Base-by-base conservation (phyloP, 2,888 invertebrate species). In the Trachelus iudaicus region DNA sequence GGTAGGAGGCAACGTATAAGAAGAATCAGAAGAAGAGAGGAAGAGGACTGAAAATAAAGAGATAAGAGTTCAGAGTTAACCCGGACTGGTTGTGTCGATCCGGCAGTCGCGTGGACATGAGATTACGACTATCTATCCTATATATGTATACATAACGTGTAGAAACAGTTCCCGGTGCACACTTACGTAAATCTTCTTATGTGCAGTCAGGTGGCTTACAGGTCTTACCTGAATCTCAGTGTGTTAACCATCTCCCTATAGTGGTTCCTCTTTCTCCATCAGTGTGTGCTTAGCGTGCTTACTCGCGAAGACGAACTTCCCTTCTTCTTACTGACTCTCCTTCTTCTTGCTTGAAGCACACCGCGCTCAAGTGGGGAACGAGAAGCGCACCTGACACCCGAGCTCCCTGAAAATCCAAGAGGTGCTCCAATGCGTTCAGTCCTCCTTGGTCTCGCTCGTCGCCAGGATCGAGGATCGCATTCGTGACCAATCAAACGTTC, bases 371-470 rank as follows among this genome's bases (percentile, higher is more conserved):
- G 78, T 74, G 73, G 79, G 77, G 79, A 78, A 73, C 75, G 76
- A 75, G 80, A 79, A 69, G 79, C 81, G 87, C 85, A 85, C 85
- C 86, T 85, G 85, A 84, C 81, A 83, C 84, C 80, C 82, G 79
- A 82, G 82, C 83, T 83, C 81, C 83, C 79, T 85, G 86, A 86
- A 85, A 84, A 86, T 86, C 84, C 85, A 80, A 81, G 83, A 82
- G 79, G 82, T 82, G 83, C 82, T 82, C 83, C 83, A 68, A 34
- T 31, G 68, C 77, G 69, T 30, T 40, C 77, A 84, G 83, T 83
- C 78, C 78, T 79, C 82, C 83, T 83, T 81, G 82, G 83, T 85
- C 84, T 82, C n/a, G 31, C 76, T 79, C 69, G 76, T 79, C 73
- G 79, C 75, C 76, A 82, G 79, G 82, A 82, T 80, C 83, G 79